phyloP scores from a whole-genome alignment of 2,797 vertebrate species.

The Typhlichthys subterraneus region DNA sequence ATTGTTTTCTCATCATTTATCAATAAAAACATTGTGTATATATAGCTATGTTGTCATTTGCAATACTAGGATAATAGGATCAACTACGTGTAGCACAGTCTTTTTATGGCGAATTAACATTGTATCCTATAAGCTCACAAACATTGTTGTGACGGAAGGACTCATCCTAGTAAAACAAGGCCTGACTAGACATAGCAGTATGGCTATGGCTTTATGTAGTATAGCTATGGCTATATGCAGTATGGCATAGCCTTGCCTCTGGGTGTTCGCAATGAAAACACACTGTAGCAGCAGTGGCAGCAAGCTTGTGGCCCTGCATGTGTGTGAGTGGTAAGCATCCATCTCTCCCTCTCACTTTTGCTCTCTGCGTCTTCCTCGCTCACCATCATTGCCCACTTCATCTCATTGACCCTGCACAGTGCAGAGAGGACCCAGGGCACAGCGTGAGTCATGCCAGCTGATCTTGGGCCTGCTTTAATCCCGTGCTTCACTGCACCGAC shows the following conservation, averaged over 20 bases:
- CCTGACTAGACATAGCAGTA: constrained; percentile 21
- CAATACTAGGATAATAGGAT: too few species aligned
- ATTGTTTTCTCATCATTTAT: not conserved
- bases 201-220: too few species aligned
- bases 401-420: constrained; percentile 52
- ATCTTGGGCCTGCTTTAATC: constrained; percentile 63
- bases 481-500: constrained; percentile 52
- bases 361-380: constrained; percentile 14
- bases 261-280: constrained; percentile 27
- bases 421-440: constrained; percentile 43
- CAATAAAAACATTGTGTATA: not conserved
- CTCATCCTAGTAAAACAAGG: not conserved
- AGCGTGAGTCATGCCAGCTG: constrained; percentile 51
- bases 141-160: too few species aligned
- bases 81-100: too few species aligned
- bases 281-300: constrained; percentile 14
- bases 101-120: too few species aligned
- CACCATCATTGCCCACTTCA: constrained; percentile 48
- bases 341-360: not conserved
- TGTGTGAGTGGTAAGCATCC: constrained; percentile 4
- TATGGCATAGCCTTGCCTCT: constrained; percentile 29
- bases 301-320: constrained; percentile 7
- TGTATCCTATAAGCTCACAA: too few species aligned
- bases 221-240: not conserved
- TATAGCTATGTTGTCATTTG: too few species aligned